These are phyloP conservation scores for Balearica regulorum DNA, from an alignment of 2,797 vertebrate species.

Conservation along the genomic window DNA sequence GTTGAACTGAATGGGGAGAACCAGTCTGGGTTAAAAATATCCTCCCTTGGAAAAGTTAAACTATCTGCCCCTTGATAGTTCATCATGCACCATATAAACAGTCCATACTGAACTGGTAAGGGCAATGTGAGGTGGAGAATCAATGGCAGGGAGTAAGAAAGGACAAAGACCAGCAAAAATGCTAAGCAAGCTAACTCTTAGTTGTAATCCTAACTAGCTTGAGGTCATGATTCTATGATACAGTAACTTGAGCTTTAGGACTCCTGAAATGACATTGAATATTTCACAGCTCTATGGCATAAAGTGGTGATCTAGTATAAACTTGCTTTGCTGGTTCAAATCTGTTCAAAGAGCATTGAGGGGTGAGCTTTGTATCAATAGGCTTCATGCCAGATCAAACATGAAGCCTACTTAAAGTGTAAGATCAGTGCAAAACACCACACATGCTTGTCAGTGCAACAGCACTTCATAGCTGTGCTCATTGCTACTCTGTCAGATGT, in stretches of 20 bases:
- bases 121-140: neutral
- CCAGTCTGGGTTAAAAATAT: neutral
- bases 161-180: neutral
- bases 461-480: neutral
- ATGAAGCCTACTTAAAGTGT: neutral
- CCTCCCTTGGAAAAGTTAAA: neutral
- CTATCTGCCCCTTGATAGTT: neutral
- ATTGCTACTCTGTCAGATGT: neutral
- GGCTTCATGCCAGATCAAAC: neutral
- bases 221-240: neutral
- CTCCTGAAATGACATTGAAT: neutral
- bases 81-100: neutral
- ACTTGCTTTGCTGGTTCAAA: neutral
- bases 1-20: neutral
- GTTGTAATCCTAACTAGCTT: neutral
- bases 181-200: neutral
- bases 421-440: neutral
- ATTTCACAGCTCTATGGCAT: neutral
- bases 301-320: neutral
- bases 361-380: neutral
- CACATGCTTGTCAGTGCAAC: fast-evolving
- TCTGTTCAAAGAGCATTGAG: neutral
- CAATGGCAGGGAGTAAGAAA: neutral
- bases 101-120: neutral
- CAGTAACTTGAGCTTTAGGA: neutral